Base-by-base conservation (phyloP, 30 jellyfish, hydroid and myxozoan genomes). In the Sanderia malayensis region DNA sequence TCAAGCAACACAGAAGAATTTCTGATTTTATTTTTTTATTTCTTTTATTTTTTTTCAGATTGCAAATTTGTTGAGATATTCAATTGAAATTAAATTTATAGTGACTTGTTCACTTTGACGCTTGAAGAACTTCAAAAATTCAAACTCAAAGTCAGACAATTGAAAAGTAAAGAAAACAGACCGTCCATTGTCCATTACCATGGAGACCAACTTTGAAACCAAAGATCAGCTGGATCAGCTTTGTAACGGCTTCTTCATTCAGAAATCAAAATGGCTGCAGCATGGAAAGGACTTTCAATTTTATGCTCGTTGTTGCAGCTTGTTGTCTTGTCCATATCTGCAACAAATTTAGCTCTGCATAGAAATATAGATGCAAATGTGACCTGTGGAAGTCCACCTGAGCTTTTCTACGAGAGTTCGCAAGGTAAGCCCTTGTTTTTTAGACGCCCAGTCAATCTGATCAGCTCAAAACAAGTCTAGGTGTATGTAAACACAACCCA, bases 341-440 rank as follows among this genome's bases (percentile, higher is more conserved):
- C 41, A 0, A 53, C 85, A 29, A 65, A 82, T 61, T 37, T 70
- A 46, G 86, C 86, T 8, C 57, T 57, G 41, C 45, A 65, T 29
- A 82, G 86, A 34, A 41, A 59, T 2, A 63, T 82, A 23, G 70
- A 44, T 3, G 86, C 94, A 11, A 49, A 31, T 17, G 63, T 46
- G 7, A 82, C 95, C 2, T 85, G 95, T 75, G 95, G 95, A n/a
- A 75, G 61, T 34, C 95, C 95, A 29, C 86, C 90, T 13, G 95
- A 85, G 58, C 68, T 29, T 9, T 85, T 74, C 41, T 75, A 24
- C 67, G 45, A 85, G 71, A 85, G 77, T 13, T 85, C 86, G 95
- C 95, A 85, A 85, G 90, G 95, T 85, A 63, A 1, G 74, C 9
- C n/a, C n/a, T n/a, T n/a, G n/a, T n/a, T n/a, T n/a, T n/a, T n/a